A percentile compares a stretch with the other conserved stretches of the same genome.
Conservation (phyloP, 2,797 vertebrate species). For the Geotrypetes seraphini region DNA sequence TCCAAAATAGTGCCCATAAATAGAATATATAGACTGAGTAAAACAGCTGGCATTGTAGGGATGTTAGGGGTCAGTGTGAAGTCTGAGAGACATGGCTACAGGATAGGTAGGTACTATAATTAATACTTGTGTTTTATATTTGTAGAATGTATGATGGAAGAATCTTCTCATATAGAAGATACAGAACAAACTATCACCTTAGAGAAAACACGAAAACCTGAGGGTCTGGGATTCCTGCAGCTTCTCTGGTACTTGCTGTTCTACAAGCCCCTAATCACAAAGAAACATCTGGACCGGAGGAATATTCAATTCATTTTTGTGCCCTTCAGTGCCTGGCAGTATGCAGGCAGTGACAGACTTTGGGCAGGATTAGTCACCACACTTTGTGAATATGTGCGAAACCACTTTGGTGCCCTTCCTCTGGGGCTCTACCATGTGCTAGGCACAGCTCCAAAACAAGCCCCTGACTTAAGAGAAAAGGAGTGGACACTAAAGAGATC, state of each 20-base stretch:
- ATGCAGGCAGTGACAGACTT: constrained; percentile 80
- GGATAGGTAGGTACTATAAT: too few relatives aligned
- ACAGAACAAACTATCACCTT: constrained; percentile 15
- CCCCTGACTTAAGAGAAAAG: constrained; percentile 2
- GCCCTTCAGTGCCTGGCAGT: constrained; percentile 89
- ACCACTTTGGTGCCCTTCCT: constrained; percentile 66
- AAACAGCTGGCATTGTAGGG: too few relatives aligned
- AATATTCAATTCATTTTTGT: constrained; percentile 72
- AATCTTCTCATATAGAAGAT: constrained; percentile 25
- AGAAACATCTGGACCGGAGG: constrained; percentile 50
- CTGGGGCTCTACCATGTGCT: constrained; percentile 64
- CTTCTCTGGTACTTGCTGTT: constrained; percentile 65
- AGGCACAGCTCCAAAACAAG: constrained; percentile 25
- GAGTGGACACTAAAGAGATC: constrained; percentile 44
- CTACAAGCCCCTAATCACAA: constrained; percentile 68
- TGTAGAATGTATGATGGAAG: constrained; percentile 41
- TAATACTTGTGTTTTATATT: too few relatives aligned
- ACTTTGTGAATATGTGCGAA: constrained; percentile 62
- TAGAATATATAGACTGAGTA: too few relatives aligned
- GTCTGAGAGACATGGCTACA: too few relatives aligned
- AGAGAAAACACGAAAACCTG: constrained; percentile 7
- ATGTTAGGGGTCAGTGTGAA: too few relatives aligned
- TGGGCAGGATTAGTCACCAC: constrained; percentile 85
- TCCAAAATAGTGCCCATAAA: too few relatives aligned
- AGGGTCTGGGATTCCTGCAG: constrained; percentile 33